Evolutionary conservation across 2,113 vertebrate genomes (phyloP).

Genomic region (Amphiprion ocellaris): DNA sequence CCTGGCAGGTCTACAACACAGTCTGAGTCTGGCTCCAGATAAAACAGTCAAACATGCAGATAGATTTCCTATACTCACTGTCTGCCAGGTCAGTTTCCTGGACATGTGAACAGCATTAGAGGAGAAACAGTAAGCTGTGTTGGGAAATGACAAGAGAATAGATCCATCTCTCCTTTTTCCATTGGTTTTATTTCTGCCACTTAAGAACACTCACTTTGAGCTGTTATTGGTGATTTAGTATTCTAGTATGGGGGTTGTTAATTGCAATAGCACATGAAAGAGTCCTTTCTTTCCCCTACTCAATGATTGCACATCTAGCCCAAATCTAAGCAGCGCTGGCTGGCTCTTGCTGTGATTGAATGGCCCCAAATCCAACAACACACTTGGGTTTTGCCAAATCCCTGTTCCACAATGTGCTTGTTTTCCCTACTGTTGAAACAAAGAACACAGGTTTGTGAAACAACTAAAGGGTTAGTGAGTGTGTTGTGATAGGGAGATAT

Average conservation of each 20-base stretch:
- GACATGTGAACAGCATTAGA: slow-evolving; percentile 79
- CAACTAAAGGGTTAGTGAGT: slow-evolving; percentile 55
- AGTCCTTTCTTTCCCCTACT: slow-evolving; percentile 61
- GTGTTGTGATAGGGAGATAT: slow-evolving; percentile 33
- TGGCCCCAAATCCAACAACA: slow-evolving; percentile 68
- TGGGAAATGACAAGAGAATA: slow-evolving; percentile 70
- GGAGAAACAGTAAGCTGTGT: slow-evolving; percentile 56
- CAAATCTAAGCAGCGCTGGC: slow-evolving; percentile 71
- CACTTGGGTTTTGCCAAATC: slow-evolving; percentile 71
- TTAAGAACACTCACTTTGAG: slow-evolving; percentile 68
- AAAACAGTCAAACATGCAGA: slow-evolving; percentile 78
- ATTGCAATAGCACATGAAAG: slow-evolving; percentile 76
- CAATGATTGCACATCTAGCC: slow-evolving; percentile 68
- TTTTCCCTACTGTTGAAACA: slow-evolving; percentile 69
- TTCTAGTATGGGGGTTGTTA: slow-evolving; percentile 64
- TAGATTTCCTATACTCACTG: slow-evolving; percentile 80
- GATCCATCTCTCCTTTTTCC: slow-evolving; percentile 55
- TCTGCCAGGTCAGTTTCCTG: slow-evolving; percentile 76
- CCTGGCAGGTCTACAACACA: slow-evolving; percentile 77
- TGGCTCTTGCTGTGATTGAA: slow-evolving; percentile 60
- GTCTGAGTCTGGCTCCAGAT: slow-evolving; percentile 80
- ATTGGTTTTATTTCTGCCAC: slow-evolving; percentile 42
- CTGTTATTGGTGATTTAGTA: slow-evolving; percentile 67
- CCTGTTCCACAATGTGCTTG: slow-evolving; percentile 74
- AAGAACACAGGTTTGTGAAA: slow-evolving; percentile 71